Evolutionary conservation across 1,140 invertebrate species (phyloP), one percentile per base, ranked within the genome.

Genomic region (Danaus melanippus): DNA sequence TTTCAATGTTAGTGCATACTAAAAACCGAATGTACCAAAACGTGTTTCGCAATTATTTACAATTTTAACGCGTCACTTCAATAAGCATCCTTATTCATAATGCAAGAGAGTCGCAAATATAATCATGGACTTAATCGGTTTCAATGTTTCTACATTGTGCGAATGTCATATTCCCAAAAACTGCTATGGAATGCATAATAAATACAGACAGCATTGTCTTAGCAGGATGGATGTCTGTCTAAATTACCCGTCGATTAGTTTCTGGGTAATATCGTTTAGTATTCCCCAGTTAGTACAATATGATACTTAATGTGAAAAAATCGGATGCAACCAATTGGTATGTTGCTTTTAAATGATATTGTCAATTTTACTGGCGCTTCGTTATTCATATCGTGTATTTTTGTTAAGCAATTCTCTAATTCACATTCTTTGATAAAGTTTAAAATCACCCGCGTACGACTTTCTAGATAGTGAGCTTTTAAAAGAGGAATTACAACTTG

Each of bases 191-290:
- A 72, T 77, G 72, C 68, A 75, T 75, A 61, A 75, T 71, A 69
- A 66, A 78, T 74, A 41, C 9, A 12, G 47, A 49, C 54, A 45
- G 60, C 60, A 71, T 76, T 74, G 69, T 76, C 52, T 60, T 12
- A 41, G 63, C 76, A 71, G 76, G 76, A 79, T 74, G 76, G 64
- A 51, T 60, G 58, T 60, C 62, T 71, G 64, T 66, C 68, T 66
- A 79, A 79, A 79, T 79, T 76, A 66, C 67, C 52, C 54, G 61
- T 53, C 73, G 73, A 79, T 79, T 79, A 79, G 67, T 66, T 77
- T 77, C 76, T 59, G 49, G 53, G 76, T 72, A 79, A 68, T 50
- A 50, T 61, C 40, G 66, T 66, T 76, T 72, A 54, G 69, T 76
- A 76, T 78, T 70, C 62, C 50, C 55, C 54, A 58, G 66, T 55